Percentiles rank a stretch among this genome's conserved stretches.
Conservation (phyloP, 2,888 invertebrate genomes). For the Eutolmus rufibarbis region DNA sequence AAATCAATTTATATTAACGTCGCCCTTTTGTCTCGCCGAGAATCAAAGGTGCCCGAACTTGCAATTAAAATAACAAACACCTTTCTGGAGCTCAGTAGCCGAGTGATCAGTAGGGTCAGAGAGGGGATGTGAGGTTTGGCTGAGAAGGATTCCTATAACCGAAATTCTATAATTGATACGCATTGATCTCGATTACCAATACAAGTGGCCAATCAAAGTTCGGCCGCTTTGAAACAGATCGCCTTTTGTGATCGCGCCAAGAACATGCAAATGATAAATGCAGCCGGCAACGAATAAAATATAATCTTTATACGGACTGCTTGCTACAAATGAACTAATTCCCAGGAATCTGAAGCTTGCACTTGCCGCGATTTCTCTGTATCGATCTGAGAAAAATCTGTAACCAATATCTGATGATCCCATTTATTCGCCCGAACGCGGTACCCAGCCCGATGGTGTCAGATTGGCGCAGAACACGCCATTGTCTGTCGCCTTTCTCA, state of each 20-base stretch:
- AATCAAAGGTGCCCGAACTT: constrained; percentile 34
- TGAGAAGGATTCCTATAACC: constrained; percentile 1
- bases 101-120: background rate
- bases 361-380: constrained; percentile 16
- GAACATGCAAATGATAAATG: constrained; percentile 38
- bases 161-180: constrained; percentile 35
- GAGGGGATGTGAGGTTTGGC: background rate
- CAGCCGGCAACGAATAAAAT: constrained; percentile 21
- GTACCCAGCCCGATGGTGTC: background rate
- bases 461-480: background rate
- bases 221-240: constrained; percentile 39
- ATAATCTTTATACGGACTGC: constrained; percentile 12
- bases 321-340: constrained; percentile 26
- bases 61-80: constrained; percentile 43
- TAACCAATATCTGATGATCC: constrained; percentile 29
- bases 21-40: constrained; percentile 42
- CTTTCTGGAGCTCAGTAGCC: background rate
- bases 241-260: background rate
- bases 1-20: constrained; percentile 38
- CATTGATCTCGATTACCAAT: constrained; percentile 37
- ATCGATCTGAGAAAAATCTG: constrained; percentile 4
- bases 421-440: background rate
- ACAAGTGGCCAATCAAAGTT: constrained; percentile 41
- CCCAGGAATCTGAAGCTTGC: constrained; percentile 27
- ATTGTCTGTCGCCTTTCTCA: background rate